Evolutionary conservation across 2,797 vertebrate genomes (phyloP).

Genomic region (Mareca strepera): DNA sequence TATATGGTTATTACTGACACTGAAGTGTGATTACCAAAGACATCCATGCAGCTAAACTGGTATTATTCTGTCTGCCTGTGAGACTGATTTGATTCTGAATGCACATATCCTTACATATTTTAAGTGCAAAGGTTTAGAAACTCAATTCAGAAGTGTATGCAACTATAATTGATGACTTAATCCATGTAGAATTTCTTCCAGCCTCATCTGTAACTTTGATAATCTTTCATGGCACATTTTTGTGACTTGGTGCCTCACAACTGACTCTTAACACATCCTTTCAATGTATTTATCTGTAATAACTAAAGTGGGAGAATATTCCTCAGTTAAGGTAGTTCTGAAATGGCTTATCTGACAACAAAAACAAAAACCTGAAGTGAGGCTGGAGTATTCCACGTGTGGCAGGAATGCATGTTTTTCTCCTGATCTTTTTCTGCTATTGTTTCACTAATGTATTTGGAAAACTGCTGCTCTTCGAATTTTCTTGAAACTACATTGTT

Average conservation of each 20-base stretch:
- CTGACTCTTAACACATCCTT: not conserved
- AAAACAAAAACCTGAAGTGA: not conserved
- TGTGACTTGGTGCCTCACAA: accelerated
- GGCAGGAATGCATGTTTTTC: accelerated
- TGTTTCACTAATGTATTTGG: not conserved
- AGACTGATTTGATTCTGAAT: not conserved
- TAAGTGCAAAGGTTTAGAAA: not conserved
- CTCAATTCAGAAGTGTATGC: not conserved
- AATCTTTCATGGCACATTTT: not conserved
- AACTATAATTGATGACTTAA: not conserved
- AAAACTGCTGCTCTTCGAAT: not conserved
- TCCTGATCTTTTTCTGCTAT: not conserved
- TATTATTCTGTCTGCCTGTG: not conserved
- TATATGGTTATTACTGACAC: accelerated
- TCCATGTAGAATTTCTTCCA: not conserved
- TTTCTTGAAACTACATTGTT: accelerated
- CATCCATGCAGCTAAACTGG: not conserved
- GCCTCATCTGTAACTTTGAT: not conserved
- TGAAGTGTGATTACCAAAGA: not conserved
- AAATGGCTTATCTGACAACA: not conserved
- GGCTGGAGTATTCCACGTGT: not conserved
- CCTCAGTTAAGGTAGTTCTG: not conserved
- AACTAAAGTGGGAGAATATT: not conserved
- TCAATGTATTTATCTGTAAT: not conserved
- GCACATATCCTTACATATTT: not conserved